Base-by-base conservation (phyloP, 2,888 invertebrate species). In the Hydriomena furcata region DNA sequence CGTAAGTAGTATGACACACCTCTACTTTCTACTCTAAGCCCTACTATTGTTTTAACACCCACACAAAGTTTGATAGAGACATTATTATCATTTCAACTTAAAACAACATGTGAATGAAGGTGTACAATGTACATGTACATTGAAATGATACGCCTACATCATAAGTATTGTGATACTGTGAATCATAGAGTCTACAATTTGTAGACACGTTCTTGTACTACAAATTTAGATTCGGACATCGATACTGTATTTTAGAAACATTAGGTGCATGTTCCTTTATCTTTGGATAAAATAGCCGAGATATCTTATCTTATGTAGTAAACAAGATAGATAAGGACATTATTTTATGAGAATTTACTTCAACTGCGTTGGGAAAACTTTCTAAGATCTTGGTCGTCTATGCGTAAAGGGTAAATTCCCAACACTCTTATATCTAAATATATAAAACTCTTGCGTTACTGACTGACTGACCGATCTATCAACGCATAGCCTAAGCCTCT, bases 1-100 rank as follows among this genome's bases (percentile, higher is more conserved):
- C n/a, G n/a, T n/a, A n/a, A n/a, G n/a, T n/a, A n/a, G n/a, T n/a
- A n/a, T n/a, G n/a, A n/a, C n/a, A n/a, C n/a, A n/a, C n/a, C n/a
- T n/a, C n/a, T n/a, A n/a, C n/a, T n/a, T n/a, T n/a, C n/a, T n/a
- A n/a, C n/a, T n/a, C n/a, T n/a, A n/a, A n/a, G n/a, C n/a, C n/a
- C 8, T n/a, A 17, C 52, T 37, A 55, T 55, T 47, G 55, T 55
- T 47, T 23, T 21, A 7, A 55, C 55, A 21, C 55, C 55, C 49
- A 49, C 53, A 43, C 46, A n/a, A 34, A 31, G 42, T 48, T 24
- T 54, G 59, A 61, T 59, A 55, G 52, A 61, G 61, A 42, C 59
- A 61, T 61, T 61, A 59, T 51, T 61, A 59, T 51, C 55, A 50
- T 61, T 55, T 55, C 40, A 58, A 52, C 58, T 60, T 54, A 52